Conservation (phyloP, 2,113 vertebrate species). For the Tenrec ecaudatus region DNA sequence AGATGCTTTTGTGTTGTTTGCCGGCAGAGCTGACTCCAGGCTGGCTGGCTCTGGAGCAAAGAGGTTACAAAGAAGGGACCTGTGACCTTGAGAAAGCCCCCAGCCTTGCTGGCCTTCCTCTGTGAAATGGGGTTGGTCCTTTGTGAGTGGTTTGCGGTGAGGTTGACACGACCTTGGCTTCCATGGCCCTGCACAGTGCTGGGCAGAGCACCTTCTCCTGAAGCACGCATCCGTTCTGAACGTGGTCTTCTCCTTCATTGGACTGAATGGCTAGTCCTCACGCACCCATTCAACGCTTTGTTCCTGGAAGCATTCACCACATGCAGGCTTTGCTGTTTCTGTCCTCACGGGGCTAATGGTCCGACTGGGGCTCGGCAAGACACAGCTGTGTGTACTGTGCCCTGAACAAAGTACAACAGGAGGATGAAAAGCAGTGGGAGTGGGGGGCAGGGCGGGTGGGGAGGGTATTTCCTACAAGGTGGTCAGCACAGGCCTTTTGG, state of each 20-base stretch:
- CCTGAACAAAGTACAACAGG: background rate
- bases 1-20: background rate
- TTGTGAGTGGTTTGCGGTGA: fast-evolving
- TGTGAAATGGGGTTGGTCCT: background rate
- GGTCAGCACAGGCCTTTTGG: background rate
- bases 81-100: background rate
- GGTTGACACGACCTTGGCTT: background rate
- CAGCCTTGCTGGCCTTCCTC: background rate
- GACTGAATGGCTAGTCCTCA: background rate
- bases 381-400: background rate
- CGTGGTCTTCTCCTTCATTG: background rate
- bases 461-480: background rate
- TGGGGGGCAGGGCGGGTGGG: background rate
- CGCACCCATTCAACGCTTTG: background rate
- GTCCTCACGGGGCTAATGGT: background rate
- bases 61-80: background rate
- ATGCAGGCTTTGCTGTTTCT: background rate
- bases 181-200: background rate
- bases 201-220: background rate
- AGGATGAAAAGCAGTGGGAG: too few species aligned
- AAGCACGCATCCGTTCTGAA: background rate
- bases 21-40: background rate
- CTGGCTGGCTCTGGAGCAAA: background rate
- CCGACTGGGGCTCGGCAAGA: background rate
- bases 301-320: background rate